phyloP scores from a whole-genome alignment of 2,797 vertebrate species.

The Chiloscyllium punctatum region DNA sequence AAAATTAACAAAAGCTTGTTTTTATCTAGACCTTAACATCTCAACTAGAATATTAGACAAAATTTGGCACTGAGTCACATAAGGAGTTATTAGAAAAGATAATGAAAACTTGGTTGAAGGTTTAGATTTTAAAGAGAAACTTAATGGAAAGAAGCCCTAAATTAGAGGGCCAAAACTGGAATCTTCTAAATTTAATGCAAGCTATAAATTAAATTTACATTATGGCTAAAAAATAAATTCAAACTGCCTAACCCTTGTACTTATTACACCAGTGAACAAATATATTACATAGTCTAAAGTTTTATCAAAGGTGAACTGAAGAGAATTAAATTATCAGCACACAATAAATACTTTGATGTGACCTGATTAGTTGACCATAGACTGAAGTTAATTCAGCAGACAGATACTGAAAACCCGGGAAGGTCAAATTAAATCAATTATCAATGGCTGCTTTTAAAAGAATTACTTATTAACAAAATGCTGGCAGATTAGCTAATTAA shows the following conservation, averaged over 20 bases:
- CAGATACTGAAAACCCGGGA: background rate
- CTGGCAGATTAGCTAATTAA: background rate
- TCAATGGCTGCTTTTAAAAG: background rate
- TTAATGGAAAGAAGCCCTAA: background rate
- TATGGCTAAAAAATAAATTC: background rate
- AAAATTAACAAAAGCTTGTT: background rate
- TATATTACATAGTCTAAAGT: background rate
- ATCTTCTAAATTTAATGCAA: background rate
- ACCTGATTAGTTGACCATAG: background rate
- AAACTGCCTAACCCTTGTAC: background rate
- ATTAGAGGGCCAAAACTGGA: background rate
- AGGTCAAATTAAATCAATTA: constrained; percentile 5
- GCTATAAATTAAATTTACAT: background rate
- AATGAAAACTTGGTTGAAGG: background rate
- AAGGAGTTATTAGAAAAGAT: background rate
- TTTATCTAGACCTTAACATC: background rate
- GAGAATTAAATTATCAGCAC: background rate
- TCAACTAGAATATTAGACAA: background rate
- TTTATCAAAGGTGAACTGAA: background rate
- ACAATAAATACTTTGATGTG: background rate
- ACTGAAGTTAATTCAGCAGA: background rate
- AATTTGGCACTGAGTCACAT: background rate
- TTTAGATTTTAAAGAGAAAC: background rate
- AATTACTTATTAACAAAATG: background rate
- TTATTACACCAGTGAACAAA: too few species aligned